Conservation (phyloP, 1,140 invertebrate species). For the Aphelenchoides fujianensis region DNA sequence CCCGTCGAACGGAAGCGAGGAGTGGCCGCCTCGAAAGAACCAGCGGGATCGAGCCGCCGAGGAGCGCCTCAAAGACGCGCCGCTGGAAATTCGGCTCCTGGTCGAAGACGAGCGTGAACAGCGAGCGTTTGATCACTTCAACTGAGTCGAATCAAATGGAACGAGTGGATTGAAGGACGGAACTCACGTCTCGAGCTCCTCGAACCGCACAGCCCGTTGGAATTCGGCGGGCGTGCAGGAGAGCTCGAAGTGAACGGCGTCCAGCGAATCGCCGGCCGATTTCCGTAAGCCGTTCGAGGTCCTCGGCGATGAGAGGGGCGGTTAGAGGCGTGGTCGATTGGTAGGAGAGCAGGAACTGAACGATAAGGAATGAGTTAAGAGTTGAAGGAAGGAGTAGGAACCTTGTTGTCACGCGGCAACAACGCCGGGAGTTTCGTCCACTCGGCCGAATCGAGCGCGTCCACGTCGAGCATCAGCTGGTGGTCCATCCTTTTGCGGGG, state of each 20-base stretch:
- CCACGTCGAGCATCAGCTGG: background rate
- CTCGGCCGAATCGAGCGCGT: background rate
- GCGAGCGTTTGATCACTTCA: constrained; percentile 73
- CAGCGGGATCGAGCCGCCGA: constrained; percentile 84
- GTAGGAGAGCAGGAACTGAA: constrained; percentile 13
- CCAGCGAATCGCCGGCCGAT: constrained; percentile 19
- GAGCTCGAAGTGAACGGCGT: constrained; percentile 67
- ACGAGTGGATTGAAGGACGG: constrained; percentile 65
- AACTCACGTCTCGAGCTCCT: constrained; percentile 75
- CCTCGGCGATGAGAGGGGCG: constrained; percentile 11
- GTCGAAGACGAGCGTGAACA: constrained; percentile 80
- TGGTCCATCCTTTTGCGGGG: background rate
- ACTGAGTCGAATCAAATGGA: too few relatives aligned
- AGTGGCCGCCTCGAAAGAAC: constrained; percentile 73
- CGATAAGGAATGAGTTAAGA: background rate
- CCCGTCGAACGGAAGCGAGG: constrained; percentile 77
- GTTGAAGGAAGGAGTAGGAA: too few relatives aligned
- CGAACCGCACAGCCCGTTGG: too few relatives aligned
- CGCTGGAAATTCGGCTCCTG: constrained; percentile 72
- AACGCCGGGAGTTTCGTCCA: background rate
- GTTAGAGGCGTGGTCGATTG: background rate
- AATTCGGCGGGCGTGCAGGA: too few relatives aligned
- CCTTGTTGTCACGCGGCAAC: background rate
- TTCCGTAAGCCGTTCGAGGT: constrained; percentile 8
- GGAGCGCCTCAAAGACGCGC: constrained; percentile 78